phyloP scores from a whole-genome alignment of 2,888 invertebrate species.

The Amblyjoppa proteus region DNA sequence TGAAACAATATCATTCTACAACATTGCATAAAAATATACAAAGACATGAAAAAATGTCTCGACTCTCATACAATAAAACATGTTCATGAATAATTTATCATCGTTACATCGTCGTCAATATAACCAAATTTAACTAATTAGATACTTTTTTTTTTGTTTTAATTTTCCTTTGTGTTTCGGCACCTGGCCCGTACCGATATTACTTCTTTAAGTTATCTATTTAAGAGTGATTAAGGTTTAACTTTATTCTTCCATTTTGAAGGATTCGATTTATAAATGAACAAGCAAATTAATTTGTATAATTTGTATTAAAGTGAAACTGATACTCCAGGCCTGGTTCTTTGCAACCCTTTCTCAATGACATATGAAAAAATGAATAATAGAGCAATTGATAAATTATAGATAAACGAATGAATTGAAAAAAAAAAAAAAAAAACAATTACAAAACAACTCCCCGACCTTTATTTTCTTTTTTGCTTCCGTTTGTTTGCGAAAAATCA shows the following conservation, averaged over 20 bases:
- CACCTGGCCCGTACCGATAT: constrained; percentile 72
- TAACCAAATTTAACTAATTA: constrained; percentile 74
- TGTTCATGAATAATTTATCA: constrained; percentile 81
- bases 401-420: constrained; percentile 43
- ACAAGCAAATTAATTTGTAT: constrained; percentile 15
- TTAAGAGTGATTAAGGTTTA: constrained; percentile 69
- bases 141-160: constrained; percentile 68
- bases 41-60: constrained; percentile 85
- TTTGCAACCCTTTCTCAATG: constrained; percentile 37
- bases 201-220: constrained; percentile 71
- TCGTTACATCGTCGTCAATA: constrained; percentile 72
- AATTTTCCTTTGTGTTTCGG: constrained; percentile 67
- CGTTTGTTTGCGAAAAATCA: constrained; percentile 41
- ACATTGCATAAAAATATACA: constrained; percentile 85
- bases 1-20: constrained; percentile 85
- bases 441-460: constrained; percentile 56
- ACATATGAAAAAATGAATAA: constrained; percentile 46
- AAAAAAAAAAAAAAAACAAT: constrained; percentile 26
- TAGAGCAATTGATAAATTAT: constrained; percentile 46
- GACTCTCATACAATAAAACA: constrained; percentile 84
- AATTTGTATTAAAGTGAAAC: constrained; percentile 53
- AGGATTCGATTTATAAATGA: constrained; percentile 19
- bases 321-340: constrained; percentile 41
- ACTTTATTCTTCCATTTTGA: constrained; percentile 57
- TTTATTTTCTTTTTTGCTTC: constrained; percentile 44